phyloP scores from a whole-genome alignment of 2,888 invertebrate genomes.

The Neoscelio sp. region DNA sequence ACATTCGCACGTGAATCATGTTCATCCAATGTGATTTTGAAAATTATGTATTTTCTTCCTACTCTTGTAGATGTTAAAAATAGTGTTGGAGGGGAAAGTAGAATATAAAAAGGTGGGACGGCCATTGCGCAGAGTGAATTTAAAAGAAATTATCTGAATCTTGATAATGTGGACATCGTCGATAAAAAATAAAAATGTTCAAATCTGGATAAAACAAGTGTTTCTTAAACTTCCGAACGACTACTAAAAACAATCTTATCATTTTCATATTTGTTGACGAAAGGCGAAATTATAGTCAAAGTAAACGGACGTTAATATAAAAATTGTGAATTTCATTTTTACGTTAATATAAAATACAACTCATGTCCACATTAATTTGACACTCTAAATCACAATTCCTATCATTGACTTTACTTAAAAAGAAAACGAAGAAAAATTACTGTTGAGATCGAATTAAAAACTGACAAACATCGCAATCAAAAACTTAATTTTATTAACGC shows the following conservation, averaged over 20 bases:
- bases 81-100: conserved; percentile 2
- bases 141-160: background rate
- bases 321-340: too few relatives aligned
- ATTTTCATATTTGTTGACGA: too few relatives aligned
- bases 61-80: conserved; percentile 23
- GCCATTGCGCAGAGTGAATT: conserved; percentile 38
- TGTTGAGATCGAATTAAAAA: conserved; percentile 22
- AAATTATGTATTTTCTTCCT: conserved; percentile 13
- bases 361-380: too few relatives aligned
- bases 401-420: too few relatives aligned
- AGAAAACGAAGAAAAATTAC: conserved; percentile 16
- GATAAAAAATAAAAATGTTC: background rate
- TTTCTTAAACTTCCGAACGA: too few relatives aligned
- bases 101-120: conserved; percentile 25
- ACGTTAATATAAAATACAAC: too few relatives aligned
- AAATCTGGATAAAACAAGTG: too few relatives aligned
- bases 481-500: conserved; percentile 20
- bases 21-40: conserved; percentile 18
- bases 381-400: too few relatives aligned
- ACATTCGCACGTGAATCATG: conserved; percentile 13
- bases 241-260: too few relatives aligned
- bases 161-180: background rate
- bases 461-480: conserved; percentile 7
- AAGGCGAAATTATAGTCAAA: too few relatives aligned
- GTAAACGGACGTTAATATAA: too few relatives aligned